These are phyloP conservation scores for Dolichallabes microphthalmus DNA, from an alignment of 2,113 vertebrate species.

Conservation along the genomic window DNA sequence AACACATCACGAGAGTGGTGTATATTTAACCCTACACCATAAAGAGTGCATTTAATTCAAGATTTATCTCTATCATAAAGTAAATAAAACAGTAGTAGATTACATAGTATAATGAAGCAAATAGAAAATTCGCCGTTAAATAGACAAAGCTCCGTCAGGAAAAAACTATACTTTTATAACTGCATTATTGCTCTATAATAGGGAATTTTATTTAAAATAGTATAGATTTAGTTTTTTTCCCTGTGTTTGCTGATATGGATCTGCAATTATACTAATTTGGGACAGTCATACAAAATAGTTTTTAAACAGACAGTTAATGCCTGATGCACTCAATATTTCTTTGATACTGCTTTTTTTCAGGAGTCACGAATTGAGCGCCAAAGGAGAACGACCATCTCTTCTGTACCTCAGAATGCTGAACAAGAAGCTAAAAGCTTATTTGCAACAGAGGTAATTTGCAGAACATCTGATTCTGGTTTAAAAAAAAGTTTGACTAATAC, in stretches of 20 bases:
- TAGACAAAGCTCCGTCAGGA: neutral
- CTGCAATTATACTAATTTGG: too few species aligned
- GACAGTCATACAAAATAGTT: neutral
- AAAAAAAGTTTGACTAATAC: slow-evolving; percentile 6
- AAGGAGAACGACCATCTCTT: slow-evolving; percentile 82
- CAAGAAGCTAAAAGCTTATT: slow-evolving; percentile 89
- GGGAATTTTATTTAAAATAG: neutral
- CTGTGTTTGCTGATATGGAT: neutral
- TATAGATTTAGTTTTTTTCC: neutral
- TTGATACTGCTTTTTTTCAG: slow-evolving; percentile 61
- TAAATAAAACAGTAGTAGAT: neutral
- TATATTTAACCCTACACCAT: neutral
- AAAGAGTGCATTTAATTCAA: neutral
- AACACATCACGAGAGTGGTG: neutral
- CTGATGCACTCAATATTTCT: neutral
- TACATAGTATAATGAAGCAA: neutral
- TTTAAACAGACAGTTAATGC: neutral
- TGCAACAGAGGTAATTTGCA: slow-evolving; percentile 85
- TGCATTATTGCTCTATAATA: neutral
- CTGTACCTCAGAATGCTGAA: slow-evolving; percentile 89
- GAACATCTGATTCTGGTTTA: neutral
- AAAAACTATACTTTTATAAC: neutral
- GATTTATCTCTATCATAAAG: neutral
- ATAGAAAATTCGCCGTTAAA: neutral
- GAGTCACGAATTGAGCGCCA: slow-evolving; percentile 83